These are phyloP conservation scores for Philaenus spumarius DNA, from an alignment of 1,140 invertebrate species.

Conservation along the genomic window DNA sequence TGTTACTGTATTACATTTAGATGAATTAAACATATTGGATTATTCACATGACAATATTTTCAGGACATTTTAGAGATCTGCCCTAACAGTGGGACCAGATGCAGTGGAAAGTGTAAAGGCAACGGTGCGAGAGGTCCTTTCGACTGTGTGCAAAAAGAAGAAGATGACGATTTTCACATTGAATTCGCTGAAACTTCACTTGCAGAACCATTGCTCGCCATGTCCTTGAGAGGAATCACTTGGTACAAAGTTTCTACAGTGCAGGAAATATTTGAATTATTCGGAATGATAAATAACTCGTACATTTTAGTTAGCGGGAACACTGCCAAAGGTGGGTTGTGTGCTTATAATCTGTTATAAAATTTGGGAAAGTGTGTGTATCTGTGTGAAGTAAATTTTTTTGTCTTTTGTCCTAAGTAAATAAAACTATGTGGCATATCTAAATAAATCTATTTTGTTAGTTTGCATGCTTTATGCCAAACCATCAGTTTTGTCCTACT, in stretches of 20 bases:
- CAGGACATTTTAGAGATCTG: neutral
- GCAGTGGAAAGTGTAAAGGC: neutral
- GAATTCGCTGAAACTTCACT: constrained; percentile 4
- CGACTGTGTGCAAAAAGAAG: neutral
- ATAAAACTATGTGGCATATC: too few species aligned
- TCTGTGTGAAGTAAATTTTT: too few species aligned
- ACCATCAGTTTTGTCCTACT: too few species aligned
- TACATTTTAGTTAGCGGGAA: constrained; percentile 60
- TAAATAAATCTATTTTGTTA: too few species aligned
- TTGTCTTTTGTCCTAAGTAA: too few species aligned
- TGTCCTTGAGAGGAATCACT: constrained; percentile 12
- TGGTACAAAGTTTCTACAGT: constrained; percentile 17
- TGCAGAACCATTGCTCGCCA: neutral
- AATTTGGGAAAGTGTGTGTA: too few species aligned
- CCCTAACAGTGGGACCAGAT: neutral
- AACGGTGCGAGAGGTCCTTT: neutral
- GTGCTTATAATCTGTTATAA: too few species aligned
- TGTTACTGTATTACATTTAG: neutral
- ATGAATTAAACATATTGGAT: neutral
- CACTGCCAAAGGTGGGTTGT: constrained; percentile 54
- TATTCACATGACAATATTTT: neutral
- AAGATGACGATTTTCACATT: neutral
- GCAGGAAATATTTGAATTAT: constrained; percentile 26
- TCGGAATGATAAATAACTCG: constrained; percentile 24
- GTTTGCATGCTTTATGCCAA: too few species aligned